Evolutionary conservation across 2,888 invertebrate genomes (phyloP), one percentile per base, ranked within the genome.

Genomic region (Noctua janthe): DNA sequence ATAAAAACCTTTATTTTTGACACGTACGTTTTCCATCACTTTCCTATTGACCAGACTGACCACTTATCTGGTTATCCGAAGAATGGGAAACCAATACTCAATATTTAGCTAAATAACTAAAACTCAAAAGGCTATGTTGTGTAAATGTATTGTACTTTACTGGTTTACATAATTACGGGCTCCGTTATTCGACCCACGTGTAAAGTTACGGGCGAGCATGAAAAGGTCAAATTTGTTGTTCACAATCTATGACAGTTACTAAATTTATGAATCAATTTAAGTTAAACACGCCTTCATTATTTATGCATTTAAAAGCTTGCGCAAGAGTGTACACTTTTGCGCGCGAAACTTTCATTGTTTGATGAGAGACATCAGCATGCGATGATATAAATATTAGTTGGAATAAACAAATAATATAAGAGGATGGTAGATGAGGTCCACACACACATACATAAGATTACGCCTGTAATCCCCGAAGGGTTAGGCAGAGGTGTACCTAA

Each of bases 241-340:
- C 39, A 76, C 6, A 49, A 47, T 64, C 47, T 76, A 71, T 83
- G 71, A 43, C 81, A 83, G 76, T 82, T 83, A 17, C 11, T 83
- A 49, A 71, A 77, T 71, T 81, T 77, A 81, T 81, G 59, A 59
- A 83, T 77, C 77, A 83, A 76, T 76, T 64, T 47, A 47, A 39
- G 1, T 59, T 2, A 64, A 75, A 76, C 29, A 82, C 17, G 2
- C 23, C 56, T 76, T 64, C 15, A 35, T 43, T 66, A 13, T n/a
- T 6, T 39, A 35, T 71, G 47, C 23, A 23, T 35, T 71, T 23
- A 51, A 51, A 35, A 64, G 8, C 5, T 76, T 64, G 47, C 23
- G 17, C 47, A 79, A 56, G 13, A 17, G 13, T 70, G 1, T 1
- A 13, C 39, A 39, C 11, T n/a, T 29, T 69, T 35, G 17, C 23